phyloP scores from a whole-genome alignment of 1,140 invertebrate genomes.

The Apis dorsata region DNA sequence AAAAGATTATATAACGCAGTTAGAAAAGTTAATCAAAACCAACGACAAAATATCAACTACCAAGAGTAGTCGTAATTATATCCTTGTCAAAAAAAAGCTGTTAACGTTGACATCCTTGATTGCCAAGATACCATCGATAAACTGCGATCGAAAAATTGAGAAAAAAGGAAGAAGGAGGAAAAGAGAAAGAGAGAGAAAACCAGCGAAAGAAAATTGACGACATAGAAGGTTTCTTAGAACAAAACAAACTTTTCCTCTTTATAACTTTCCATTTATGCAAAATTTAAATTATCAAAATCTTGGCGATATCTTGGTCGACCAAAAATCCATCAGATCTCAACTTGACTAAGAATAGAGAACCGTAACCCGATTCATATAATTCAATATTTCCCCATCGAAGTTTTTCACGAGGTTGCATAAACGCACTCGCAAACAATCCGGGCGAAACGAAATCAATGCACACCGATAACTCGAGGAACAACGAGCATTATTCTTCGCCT shows the following conservation, averaged over 20 bases:
- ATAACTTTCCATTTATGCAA: neutral
- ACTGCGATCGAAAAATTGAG: neutral
- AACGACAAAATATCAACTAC: neutral
- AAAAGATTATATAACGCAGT: neutral
- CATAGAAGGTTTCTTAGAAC: neutral
- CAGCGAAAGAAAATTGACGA: neutral
- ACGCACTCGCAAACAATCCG: neutral
- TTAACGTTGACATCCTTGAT: neutral
- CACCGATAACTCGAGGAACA: neutral
- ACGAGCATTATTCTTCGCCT: conserved; percentile 23
- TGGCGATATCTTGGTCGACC: no score
- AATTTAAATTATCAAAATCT: neutral
- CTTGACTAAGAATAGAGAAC: neutral
- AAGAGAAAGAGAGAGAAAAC: neutral
- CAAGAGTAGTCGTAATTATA: neutral
- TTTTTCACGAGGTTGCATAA: neutral
- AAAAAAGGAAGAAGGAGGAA: neutral
- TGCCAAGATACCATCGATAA: no score
- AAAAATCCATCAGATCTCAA: no score
- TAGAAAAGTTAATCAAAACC: conserved; percentile 30
- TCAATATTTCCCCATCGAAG: neutral
- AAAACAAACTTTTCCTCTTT: neutral
- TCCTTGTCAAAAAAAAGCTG: neutral
- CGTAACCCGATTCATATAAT: neutral
- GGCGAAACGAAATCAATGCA: neutral